These are phyloP conservation scores for Hycleus cichorii DNA, from an alignment of 1,140 invertebrate genomes.

Conservation along the genomic window DNA sequence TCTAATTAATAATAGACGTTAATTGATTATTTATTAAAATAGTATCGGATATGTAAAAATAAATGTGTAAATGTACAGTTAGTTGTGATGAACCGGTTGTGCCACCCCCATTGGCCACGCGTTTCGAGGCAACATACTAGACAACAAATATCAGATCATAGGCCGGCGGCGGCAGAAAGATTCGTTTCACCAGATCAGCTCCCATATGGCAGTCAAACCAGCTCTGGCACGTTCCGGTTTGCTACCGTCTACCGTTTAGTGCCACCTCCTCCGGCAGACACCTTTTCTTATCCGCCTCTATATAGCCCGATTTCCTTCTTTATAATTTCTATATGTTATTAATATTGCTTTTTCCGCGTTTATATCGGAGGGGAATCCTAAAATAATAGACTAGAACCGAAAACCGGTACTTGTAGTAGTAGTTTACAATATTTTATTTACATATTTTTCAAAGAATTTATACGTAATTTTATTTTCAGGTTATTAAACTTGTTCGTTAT, in stretches of 20 bases:
- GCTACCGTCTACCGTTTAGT: conserved; percentile 17
- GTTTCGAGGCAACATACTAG: neutral
- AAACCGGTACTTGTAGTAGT: conserved; percentile 26
- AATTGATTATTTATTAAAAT: too few species aligned
- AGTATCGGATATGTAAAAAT: too few species aligned
- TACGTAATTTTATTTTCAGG: too few species aligned
- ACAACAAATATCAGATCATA: neutral
- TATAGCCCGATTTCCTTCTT: conserved; percentile 3
- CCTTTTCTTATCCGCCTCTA: conserved; percentile 3
- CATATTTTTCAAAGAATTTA: too few species aligned
- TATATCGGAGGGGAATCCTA: neutral
- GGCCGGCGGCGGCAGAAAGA: neutral
- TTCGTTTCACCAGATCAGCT: conserved; percentile 1
- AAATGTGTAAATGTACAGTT: conserved; percentile 4
- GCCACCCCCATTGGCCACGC: conserved; percentile 11
- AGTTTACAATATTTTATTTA: too few species aligned
- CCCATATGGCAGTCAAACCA: conserved; percentile 29
- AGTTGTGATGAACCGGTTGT: conserved; percentile 15
- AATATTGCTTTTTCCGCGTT: too few species aligned
- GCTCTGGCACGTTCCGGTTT: conserved; percentile 27
- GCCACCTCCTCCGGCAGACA: conserved; percentile 12
- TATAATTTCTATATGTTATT: too few species aligned
- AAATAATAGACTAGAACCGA: conserved; percentile 26
- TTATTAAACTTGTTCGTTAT: too few species aligned
- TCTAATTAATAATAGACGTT: too few species aligned